Base-by-base conservation (phyloP, 2,888 invertebrate genomes). In the Steinernema scapterisci region DNA sequence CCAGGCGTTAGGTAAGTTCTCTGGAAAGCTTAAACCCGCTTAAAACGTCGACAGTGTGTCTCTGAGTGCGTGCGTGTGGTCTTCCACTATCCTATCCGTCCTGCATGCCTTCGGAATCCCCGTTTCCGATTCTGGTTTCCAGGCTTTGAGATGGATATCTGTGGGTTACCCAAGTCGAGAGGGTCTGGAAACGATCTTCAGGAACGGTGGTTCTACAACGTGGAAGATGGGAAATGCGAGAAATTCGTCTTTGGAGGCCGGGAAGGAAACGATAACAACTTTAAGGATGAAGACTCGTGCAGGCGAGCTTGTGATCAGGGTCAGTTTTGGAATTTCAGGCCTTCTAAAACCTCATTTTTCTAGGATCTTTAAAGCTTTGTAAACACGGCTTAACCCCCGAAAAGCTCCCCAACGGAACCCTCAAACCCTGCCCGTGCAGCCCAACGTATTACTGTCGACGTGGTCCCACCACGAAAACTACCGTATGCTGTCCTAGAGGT, bases 141-240 rank as follows among this genome's bases (percentile, higher is more conserved):
- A 6, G 9, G 9, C 3, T 6, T 38, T 3, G 38, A 38, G 25
- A 13, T 63, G 2, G 63, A 63, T 27, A 16, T 63, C 6, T 63
- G 63, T 27, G 16, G 3, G 31, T 25, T 63, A 7, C 63, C 63
- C 16, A 63, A 27, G 63, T 5, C 16, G 63, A 27, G 63, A 5
- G 63, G 63, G 2, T 27, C 63, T 13, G 63, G 63, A n/a, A 27
- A 16, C 13, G 38, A 73, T 27, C 78, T 79, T 46, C 72, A 81
- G 73, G 78, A 80, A 0, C 56, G 83, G 25, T 85, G 76, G 76
- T 83, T 83, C 73, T 84, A 80, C 76, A 80, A 81, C 73, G 79
- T 81, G 6, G 70, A 78, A 0, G 77, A 78, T 48, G 76, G 77
- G 0, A 77, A 77, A 3, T 79, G 79, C 51, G 21, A 52, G 9